Conservation (phyloP, 1,140 invertebrate species). For the Atta colombica region DNA sequence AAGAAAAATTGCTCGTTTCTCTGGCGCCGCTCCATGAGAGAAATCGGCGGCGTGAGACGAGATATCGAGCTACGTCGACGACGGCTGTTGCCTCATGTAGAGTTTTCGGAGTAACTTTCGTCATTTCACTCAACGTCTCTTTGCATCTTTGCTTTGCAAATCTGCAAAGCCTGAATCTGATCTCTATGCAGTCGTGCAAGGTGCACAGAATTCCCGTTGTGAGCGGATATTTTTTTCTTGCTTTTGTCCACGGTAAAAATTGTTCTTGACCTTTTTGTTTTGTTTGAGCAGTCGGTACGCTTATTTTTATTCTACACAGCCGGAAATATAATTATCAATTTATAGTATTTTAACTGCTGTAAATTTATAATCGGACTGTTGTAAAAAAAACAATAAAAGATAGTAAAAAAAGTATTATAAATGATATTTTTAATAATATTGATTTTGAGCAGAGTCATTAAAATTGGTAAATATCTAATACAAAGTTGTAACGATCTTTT, state of each 20-base stretch:
- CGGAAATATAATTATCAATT: not conserved
- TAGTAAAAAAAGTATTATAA: not conserved
- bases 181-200: conserved; percentile 12
- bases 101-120: conserved; percentile 50
- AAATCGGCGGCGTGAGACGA: conserved; percentile 49
- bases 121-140: conserved; percentile 45
- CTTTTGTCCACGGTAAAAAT: conserved; percentile 9
- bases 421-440: not conserved
- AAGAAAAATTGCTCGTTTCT: conserved; percentile 68
- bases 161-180: conserved; percentile 9
- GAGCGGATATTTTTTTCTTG: not conserved
- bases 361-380: not conserved
- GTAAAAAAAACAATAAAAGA: not conserved
- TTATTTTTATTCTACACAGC: conserved; percentile 20
- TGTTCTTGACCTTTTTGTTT: conserved; percentile 14
- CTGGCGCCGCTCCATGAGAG: conserved; percentile 55
- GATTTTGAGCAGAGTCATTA: not conserved
- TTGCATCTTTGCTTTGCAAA: conserved; percentile 33
- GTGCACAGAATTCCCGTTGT: conserved; percentile 27
- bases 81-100: conserved; percentile 61
- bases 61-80: conserved; percentile 50
- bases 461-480: not conserved
- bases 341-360: not conserved
- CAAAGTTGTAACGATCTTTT: not conserved
- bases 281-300: not conserved